Evolutionary conservation across 2,888 invertebrate species (phyloP).

Genomic region (Nomada fucata): DNA sequence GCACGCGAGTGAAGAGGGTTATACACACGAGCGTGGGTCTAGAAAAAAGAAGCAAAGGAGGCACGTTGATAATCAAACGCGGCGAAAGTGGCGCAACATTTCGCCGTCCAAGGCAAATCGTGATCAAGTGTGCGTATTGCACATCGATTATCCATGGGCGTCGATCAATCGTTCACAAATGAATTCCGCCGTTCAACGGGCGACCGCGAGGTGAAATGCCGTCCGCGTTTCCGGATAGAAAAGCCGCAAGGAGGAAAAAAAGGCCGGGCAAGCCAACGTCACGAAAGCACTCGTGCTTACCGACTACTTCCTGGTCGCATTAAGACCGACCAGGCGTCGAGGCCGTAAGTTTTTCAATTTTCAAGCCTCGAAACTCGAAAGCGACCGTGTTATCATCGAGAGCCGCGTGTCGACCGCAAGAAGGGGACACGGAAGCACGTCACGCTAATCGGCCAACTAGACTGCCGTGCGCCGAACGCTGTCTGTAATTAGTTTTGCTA

Average conservation of each 20-base stretch:
- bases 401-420: conserved; percentile 51
- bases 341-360: conserved; percentile 71
- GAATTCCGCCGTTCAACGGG: conserved; percentile 14
- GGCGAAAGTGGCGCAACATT: background rate
- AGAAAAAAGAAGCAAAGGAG: background rate
- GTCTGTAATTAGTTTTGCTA: conserved; percentile 78
- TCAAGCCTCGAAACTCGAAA: conserved; percentile 64
- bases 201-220: background rate
- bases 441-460: conserved; percentile 65
- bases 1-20: background rate
- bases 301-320: conserved; percentile 57
- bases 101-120: background rate
- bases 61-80: background rate
- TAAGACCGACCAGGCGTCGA: conserved; percentile 42
- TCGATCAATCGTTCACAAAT: conserved; percentile 11
- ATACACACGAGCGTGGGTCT: background rate
- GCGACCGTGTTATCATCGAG: conserved; percentile 62
- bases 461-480: conserved; percentile 58
- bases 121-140: background rate
- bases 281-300: conserved; percentile 64
- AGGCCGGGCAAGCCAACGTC: conserved; percentile 42
- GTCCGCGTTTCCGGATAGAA: conserved; percentile 2
- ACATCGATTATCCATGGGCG: too few relatives aligned
- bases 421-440: conserved; percentile 59
- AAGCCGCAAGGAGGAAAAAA: conserved; percentile 2